phyloP scores from a whole-genome alignment of 2,888 invertebrate genomes.

The Rotaria socialis region DNA sequence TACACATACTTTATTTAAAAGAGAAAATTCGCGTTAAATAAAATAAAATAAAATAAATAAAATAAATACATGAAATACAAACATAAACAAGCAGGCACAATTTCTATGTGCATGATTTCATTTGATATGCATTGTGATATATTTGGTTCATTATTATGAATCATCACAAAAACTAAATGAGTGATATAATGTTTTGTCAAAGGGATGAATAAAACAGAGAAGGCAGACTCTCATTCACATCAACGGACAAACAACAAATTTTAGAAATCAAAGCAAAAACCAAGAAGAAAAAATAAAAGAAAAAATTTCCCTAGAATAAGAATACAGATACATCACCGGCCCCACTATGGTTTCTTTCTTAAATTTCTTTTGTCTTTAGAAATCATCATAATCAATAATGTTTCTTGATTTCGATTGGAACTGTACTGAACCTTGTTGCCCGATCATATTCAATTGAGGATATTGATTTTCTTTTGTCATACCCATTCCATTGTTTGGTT shows the following conservation, averaged over 20 bases:
- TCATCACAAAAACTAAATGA: background rate
- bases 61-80: background rate
- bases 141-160: background rate
- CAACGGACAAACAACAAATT: slow-evolving; percentile 13
- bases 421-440: background rate
- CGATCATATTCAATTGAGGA: background rate
- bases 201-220: background rate
- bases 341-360: background rate
- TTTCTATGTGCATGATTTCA: background rate
- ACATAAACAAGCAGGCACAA: slow-evolving; percentile 11
- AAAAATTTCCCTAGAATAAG: slow-evolving; percentile 1
- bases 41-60: background rate
- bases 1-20: background rate
- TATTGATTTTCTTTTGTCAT: background rate
- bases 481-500: background rate
- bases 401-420: slow-evolving; percentile 13
- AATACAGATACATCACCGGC: slow-evolving; percentile 6
- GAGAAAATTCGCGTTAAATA: background rate
- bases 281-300: background rate
- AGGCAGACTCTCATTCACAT: slow-evolving; percentile 7
- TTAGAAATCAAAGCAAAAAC: background rate
- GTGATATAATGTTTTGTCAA: background rate
- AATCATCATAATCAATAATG: background rate
- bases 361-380: background rate
- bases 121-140: background rate